Conservation (phyloP, 2,888 invertebrate species). For the Marasmarcha lunaedactyla region DNA sequence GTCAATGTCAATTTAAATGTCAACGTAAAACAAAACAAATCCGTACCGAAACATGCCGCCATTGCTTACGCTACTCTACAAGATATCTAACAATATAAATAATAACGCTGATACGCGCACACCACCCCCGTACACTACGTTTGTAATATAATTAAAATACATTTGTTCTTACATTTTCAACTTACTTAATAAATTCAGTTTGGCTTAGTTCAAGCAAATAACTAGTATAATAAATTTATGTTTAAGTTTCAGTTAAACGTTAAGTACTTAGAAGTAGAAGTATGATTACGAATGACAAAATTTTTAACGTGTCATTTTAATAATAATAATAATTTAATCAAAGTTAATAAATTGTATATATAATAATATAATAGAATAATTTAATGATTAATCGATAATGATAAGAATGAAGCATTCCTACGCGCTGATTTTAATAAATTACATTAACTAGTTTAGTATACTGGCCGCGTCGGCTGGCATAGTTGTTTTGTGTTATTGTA, state of each 20-base stretch:
- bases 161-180: slow-evolving; percentile 67
- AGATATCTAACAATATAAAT: slow-evolving; percentile 17
- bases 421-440: slow-evolving; percentile 72
- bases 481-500: slow-evolving; percentile 38
- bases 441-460: slow-evolving; percentile 76
- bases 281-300: slow-evolving; percentile 71
- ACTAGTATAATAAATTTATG: slow-evolving; percentile 70
- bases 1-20: background rate
- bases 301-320: slow-evolving; percentile 69
- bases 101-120: slow-evolving; percentile 24
- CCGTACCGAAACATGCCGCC: too few species aligned
- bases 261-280: slow-evolving; percentile 69
- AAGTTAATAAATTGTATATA: slow-evolving; percentile 71
- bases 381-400: slow-evolving; percentile 71
- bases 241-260: slow-evolving; percentile 68
- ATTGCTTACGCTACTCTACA: background rate
- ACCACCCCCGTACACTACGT: slow-evolving; percentile 28
- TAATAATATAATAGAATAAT: slow-evolving; percentile 72
- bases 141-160: slow-evolving; percentile 68
- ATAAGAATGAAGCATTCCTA: slow-evolving; percentile 72
- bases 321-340: slow-evolving; percentile 70
- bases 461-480: slow-evolving; percentile 64
- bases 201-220: slow-evolving; percentile 71
- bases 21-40: background rate
- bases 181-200: slow-evolving; percentile 72